phyloP scores from a whole-genome alignment of 2,797 vertebrate genomes.

The Cossypha dichroa region DNA sequence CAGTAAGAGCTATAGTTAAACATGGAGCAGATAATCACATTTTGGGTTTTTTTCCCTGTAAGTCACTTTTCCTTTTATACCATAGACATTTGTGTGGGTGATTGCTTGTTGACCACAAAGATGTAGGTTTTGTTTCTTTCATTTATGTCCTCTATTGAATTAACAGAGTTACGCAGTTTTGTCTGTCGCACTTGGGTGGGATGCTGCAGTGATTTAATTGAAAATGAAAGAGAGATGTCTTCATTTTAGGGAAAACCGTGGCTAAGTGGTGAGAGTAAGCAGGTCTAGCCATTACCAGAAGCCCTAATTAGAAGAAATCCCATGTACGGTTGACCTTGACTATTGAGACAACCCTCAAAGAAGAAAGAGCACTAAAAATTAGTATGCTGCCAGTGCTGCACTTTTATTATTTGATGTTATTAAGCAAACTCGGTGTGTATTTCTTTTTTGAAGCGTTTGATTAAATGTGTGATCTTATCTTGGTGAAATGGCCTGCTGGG shows the following conservation, averaged over 20 bases:
- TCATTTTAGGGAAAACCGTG: conserved; percentile 28
- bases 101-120: not conserved
- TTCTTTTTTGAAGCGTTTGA: conserved; percentile 74
- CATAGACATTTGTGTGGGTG: not conserved
- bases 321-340: conserved; percentile 60
- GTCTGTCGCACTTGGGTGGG: conserved; percentile 36
- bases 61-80: not conserved
- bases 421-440: conserved; percentile 71
- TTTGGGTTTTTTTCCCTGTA: not conserved
- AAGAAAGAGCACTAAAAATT: conserved; percentile 70
- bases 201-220: conserved; percentile 46
- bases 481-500: conserved; percentile 71
- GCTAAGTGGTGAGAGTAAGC: conserved; percentile 42
- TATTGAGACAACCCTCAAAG: conserved; percentile 64
- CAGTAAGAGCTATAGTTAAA: not conserved
- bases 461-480: conserved; percentile 78
- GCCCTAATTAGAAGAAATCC: conserved; percentile 70
- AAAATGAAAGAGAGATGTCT: conserved; percentile 49
- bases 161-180: not conserved
- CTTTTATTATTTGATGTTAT: conserved; percentile 73
- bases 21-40: not conserved
- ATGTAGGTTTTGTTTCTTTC: not conserved
- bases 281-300: conserved; percentile 58
- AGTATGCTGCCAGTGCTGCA: conserved; percentile 61
- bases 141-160: not conserved